Evolutionary conservation across 2,888 invertebrate species (phyloP), one percentile per base, ranked within the genome.

Genomic region (Rhamphomyia laevipes): DNA sequence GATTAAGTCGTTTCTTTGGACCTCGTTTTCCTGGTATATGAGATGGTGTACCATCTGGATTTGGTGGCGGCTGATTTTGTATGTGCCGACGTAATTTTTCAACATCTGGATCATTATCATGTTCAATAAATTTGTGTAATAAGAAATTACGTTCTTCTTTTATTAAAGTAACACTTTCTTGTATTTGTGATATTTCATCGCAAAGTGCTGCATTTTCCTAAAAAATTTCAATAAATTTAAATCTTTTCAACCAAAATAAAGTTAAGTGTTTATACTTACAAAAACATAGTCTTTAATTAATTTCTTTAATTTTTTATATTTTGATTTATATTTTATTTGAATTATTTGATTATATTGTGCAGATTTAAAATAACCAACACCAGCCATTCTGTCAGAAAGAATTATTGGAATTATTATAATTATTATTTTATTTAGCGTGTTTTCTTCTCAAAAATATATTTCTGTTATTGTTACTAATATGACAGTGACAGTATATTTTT

Each of bases 191-290:
- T 15, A 91, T 84, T 74, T 92, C 89, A 73, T 93, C 93, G 67
- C 91, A 90, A 3, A 92, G 67, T 6, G 86, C 85, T 47, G 86
- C 83, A 73, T 87, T 88, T 73, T 87, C 87, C 87, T 87, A 59
- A 3, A 47, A 48, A 46, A 42, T 40, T 60, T 61, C 50, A 47
- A 5, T 56, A 52, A 50, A 15, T 40, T 45, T 49, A 18, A 17
- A 21, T 31, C 38, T 23, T 21, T 35, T 7, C n/a, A n/a, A n/a
- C n/a, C 13, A 35, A n/a, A n/a, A 35, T 13, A 5, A 13, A 13
- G 13, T 35, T 30, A 30, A 30, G 3, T 35, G n/a, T 35, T 35
- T 27, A 40, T 40, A 74, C 80, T 77, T 73, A 84, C 84, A 65
- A 82, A 74, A 44, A 84, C 77, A 42, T 78, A 74, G 63, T 81